phyloP scores from a whole-genome alignment of 2,888 invertebrate genomes.

The Melitaea athalia region DNA sequence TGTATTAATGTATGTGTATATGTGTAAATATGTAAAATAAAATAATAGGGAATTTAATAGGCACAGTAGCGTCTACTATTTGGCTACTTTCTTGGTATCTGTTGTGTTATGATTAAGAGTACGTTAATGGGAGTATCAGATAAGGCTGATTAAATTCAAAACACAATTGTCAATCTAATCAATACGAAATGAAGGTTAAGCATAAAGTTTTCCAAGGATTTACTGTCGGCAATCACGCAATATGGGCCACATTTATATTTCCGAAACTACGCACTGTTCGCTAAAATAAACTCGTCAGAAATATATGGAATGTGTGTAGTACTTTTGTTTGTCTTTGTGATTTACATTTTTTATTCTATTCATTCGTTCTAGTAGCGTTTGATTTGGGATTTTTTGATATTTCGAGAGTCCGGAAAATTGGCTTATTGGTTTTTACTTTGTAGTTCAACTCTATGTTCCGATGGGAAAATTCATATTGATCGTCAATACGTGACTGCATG shows the following conservation, averaged over 20 bases:
- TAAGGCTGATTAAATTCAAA: background rate
- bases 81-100: no score
- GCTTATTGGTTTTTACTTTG: no score
- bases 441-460: no score
- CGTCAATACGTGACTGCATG: no score
- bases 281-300: slow-evolving; percentile 13
- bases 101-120: no score
- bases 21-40: no score
- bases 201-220: slow-evolving; percentile 14
- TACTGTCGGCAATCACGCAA: slow-evolving; percentile 20
- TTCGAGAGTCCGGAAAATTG: no score
- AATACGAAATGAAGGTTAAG: slow-evolving; percentile 19
- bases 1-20: no score
- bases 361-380: background rate
- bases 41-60: no score
- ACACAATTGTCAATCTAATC: slow-evolving; percentile 20
- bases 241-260: slow-evolving; percentile 12
- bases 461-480: no score
- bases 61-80: no score
- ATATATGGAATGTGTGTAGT: background rate
- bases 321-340: background rate
- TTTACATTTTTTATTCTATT: background rate
- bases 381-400: background rate
- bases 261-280: background rate
- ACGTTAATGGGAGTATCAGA: background rate